A percentile compares a stretch with the other conserved stretches of the same genome.
Conservation (phyloP, 2,113 vertebrate species). For the Pitta sordida region DNA sequence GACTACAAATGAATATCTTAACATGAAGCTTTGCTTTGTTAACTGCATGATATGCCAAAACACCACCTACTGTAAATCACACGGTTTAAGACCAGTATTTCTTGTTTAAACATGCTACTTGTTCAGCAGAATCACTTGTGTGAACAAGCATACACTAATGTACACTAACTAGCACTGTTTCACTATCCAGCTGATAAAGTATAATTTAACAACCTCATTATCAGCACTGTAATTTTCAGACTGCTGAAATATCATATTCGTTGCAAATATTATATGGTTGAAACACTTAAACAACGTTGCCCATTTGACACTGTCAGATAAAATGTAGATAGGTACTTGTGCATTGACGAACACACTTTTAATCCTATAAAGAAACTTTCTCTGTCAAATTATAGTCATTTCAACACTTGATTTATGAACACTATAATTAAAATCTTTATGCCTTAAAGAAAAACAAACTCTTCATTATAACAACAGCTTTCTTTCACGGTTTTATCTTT, state of each 20-base stretch:
- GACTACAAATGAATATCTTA: slow-evolving; percentile 68
- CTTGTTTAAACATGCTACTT: slow-evolving; percentile 77
- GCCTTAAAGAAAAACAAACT: slow-evolving; percentile 26
- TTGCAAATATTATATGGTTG: slow-evolving; percentile 62
- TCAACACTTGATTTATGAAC: slow-evolving; percentile 42
- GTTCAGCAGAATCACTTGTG: slow-evolving; percentile 76
- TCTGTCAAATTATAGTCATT: slow-evolving; percentile 25
- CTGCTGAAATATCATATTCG: slow-evolving; percentile 66
- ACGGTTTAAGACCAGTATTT: slow-evolving; percentile 75
- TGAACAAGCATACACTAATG: slow-evolving; percentile 74
- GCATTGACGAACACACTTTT: slow-evolving; percentile 45
- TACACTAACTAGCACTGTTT: slow-evolving; percentile 61
- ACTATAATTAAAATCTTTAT: slow-evolving; percentile 28
- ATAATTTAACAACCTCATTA: slow-evolving; percentile 76
- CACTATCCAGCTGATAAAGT: slow-evolving; percentile 69
- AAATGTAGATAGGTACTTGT: slow-evolving; percentile 40
- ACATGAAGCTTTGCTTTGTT: slow-evolving; percentile 70
- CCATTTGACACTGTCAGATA: slow-evolving; percentile 52
- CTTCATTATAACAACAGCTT: not conserved
- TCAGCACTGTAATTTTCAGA: slow-evolving; percentile 70
- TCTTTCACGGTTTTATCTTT: slow-evolving; percentile 24
- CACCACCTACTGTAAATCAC: slow-evolving; percentile 77
- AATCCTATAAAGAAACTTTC: slow-evolving; percentile 46
- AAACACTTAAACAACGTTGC: slow-evolving; percentile 42
- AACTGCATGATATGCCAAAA: slow-evolving; percentile 73